A percentile compares a stretch with the other conserved stretches of the same genome.
phyloP scores from a whole-genome alignment of 2,113 vertebrate species.

The Passerina amoena region DNA sequence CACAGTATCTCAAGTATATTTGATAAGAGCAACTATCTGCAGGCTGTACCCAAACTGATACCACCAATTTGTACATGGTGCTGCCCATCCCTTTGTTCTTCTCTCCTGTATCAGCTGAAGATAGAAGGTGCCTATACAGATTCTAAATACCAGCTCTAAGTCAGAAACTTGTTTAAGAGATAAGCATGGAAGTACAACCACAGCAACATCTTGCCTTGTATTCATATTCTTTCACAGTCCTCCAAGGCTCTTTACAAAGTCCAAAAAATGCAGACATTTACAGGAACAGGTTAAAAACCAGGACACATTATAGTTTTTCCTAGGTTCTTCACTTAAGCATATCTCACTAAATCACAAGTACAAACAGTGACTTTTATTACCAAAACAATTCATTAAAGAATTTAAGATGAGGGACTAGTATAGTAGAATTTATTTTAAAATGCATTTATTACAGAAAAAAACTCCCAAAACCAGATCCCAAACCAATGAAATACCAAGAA shows the following conservation, averaged over 20 bases:
- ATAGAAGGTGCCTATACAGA: not conserved
- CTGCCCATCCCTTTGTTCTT: not conserved
- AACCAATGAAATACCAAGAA: rapidly evolving
- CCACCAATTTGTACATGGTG: not conserved
- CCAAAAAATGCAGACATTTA: not conserved
- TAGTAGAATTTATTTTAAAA: not conserved
- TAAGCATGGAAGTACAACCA: not conserved
- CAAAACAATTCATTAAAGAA: not conserved
- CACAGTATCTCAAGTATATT: not conserved
- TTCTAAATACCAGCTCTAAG: not conserved
- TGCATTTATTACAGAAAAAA: not conserved
- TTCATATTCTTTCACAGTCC: not conserved
- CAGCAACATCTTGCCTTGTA: not conserved
- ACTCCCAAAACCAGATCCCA: not conserved
- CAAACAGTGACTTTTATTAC: not conserved
- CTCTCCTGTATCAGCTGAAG: not conserved
- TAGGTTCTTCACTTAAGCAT: not conserved
- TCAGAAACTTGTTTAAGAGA: not conserved
- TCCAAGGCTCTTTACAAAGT: not conserved
- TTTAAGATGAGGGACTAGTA: not conserved
- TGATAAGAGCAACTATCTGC: not conserved
- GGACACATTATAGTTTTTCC: not conserved
- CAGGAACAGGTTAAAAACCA: not conserved
- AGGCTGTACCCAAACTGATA: not conserved
- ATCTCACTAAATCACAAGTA: not conserved